Evolutionary conservation across 2,888 invertebrate genomes (phyloP), one percentile per base, ranked within the genome.

Genomic region (Habroteleia sp.): DNA sequence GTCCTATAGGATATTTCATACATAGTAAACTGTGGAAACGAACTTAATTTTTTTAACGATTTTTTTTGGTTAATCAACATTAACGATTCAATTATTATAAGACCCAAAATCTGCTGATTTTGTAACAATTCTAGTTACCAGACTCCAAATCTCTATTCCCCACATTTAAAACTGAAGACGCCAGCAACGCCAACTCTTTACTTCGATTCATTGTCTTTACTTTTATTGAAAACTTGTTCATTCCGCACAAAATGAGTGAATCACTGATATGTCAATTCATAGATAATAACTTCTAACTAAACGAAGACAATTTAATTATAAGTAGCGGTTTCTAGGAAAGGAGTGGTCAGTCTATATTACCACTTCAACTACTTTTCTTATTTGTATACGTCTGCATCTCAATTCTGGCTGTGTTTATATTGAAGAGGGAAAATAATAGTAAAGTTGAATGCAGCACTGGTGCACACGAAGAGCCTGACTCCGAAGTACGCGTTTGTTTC

Each of bases 401-500:
- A n/a, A 72, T 72, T 54, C 56, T 63, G 31, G 56, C 11, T 39
- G 7, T n/a, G 41, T 27, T 25, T 42, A 29, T 20, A 65, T 41
- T 50, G 65, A 72, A 17, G 42, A 41, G 58, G 52, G 58, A 41
- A 50, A 42, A 72, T 69, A 50, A 52, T 48, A 23, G 42, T 29
- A 25, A 33, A 60, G 60, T 13, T 27, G 60, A 60, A 50, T 52
- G 37, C 42, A 23, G 29, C 20, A n/a, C 16, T 27, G 20, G 35
- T 8, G 48, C 25, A 10, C 44, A 39, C 35, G 35, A 44, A 46
- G 8, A 39, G 23, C 33, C 42, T 6, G 8, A 39, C 48, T 29
- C 31, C 17, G 31, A 33, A 42, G 41, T 23, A 33, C 41, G 52
- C 73, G 60, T 66, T 74, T 62, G 60, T 74, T 69, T 66, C 60